phyloP scores from a whole-genome alignment of 35 echinoderm and acorn worm genomes.

The Nesometra sesokonis region DNA sequence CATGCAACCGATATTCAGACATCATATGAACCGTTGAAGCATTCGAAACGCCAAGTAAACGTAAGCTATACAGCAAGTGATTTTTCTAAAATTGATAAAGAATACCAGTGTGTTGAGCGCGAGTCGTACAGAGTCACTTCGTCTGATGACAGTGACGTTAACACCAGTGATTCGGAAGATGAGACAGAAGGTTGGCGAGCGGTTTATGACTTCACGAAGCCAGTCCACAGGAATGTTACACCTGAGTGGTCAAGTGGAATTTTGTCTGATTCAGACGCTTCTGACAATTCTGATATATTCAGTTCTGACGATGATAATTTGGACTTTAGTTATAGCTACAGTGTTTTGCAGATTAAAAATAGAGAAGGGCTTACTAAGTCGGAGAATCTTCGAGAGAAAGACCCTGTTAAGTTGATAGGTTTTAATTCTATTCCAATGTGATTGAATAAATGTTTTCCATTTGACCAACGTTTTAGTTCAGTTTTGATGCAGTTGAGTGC shows the following conservation, averaged over 20 bases:
- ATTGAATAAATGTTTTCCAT: no score
- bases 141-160: not conserved
- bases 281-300: not conserved
- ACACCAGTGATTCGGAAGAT: not conserved
- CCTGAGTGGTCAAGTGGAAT: not conserved
- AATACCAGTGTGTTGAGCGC: no score
- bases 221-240: not conserved
- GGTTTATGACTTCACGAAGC: not conserved
- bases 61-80: not conserved
- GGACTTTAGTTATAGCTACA: not conserved
- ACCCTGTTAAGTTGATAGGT: not conserved
- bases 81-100: not conserved
- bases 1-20: not conserved
- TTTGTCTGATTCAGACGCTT: not conserved
- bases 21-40: not conserved
- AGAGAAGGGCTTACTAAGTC: not conserved
- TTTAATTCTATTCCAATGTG: not conserved
- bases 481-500: no score
- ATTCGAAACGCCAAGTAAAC: not conserved
- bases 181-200: not conserved
- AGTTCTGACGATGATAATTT: not conserved
- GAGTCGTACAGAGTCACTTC: no score
- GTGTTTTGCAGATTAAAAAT: not conserved
- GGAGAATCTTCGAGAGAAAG: not conserved
- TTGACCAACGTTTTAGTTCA: no score